These are phyloP conservation scores for Pachliopta kotzebuea DNA, from an alignment of 2,888 invertebrate genomes.

Conservation along the genomic window DNA sequence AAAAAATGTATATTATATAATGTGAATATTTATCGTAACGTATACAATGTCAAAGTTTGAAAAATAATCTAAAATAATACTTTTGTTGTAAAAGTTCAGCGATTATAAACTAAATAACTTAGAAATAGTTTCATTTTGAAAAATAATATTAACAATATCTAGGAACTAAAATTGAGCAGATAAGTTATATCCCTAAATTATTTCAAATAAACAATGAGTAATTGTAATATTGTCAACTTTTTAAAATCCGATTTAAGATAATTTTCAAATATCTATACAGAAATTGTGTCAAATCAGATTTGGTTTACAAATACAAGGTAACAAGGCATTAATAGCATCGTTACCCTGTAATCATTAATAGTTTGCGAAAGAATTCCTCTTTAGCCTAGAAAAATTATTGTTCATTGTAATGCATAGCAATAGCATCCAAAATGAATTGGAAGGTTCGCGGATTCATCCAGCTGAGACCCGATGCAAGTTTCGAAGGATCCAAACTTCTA, in stretches of 20 bases:
- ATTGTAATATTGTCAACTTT: not conserved
- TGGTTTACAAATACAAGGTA: slow-evolving; percentile 46
- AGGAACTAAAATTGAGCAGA: slow-evolving; percentile 48
- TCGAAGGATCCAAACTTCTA: slow-evolving; percentile 59
- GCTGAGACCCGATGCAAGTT: slow-evolving; percentile 65
- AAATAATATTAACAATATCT: slow-evolving; percentile 27
- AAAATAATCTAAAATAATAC: too few relatives aligned
- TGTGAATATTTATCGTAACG: too few relatives aligned
- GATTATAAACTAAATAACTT: not conserved
- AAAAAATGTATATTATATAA: too few relatives aligned
- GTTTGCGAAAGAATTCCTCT: slow-evolving; percentile 12
- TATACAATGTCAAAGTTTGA: too few relatives aligned
- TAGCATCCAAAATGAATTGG: slow-evolving; percentile 84
- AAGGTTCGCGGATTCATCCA: slow-evolving; percentile 83
- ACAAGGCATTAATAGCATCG: slow-evolving; percentile 49
- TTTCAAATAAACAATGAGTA: not conserved
- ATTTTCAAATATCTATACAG: slow-evolving; percentile 37
- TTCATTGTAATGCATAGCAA: slow-evolving; percentile 61
- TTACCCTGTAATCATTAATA: slow-evolving; percentile 41
- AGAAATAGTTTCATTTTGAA: slow-evolving; percentile 32
- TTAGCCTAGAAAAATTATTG: slow-evolving; percentile 38
- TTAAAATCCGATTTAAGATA: slow-evolving; percentile 49
- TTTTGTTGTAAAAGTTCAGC: not conserved
- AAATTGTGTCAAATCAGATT: slow-evolving; percentile 51
- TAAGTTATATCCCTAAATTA: slow-evolving; percentile 25